phyloP scores from a whole-genome alignment of 2,113 vertebrate genomes.

The Alethe diademata region DNA sequence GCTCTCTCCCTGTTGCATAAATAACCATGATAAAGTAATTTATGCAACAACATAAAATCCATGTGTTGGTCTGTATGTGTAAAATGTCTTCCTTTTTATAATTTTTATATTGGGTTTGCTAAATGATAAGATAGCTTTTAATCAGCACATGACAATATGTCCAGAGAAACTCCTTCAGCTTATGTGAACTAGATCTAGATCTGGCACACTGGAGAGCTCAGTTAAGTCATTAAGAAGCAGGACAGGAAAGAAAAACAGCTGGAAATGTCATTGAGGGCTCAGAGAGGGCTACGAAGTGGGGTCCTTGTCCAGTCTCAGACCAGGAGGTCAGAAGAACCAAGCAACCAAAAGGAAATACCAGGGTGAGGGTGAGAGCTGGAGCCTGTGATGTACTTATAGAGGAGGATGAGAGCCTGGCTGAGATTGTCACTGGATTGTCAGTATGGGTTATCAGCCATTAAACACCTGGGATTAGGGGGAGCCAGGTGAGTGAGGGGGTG shows the following conservation, averaged over 20 bases:
- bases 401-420: not conserved
- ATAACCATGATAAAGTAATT: not conserved
- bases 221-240: not conserved
- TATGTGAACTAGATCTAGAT: constrained; percentile 12
- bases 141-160: not conserved
- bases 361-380: not conserved
- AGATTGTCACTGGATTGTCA: not conserved
- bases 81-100: not conserved
- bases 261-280: not conserved
- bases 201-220: not conserved
- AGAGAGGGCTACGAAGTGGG: not conserved
- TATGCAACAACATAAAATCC: not conserved
- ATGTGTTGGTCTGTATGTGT: not conserved
- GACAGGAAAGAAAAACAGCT: not conserved
- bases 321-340: not conserved
- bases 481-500: not conserved
- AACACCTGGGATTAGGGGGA: not conserved
- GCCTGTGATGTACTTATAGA: not conserved
- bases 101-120: not conserved
- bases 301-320: not conserved
- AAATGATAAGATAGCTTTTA: not conserved
- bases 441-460: not conserved
- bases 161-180: not conserved
- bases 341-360: not conserved
- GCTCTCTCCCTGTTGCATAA: not conserved